Evolutionary conservation across 2,888 invertebrate species (phyloP), one percentile per base, ranked within the genome.

Genomic region (Tipula lateralis): DNA sequence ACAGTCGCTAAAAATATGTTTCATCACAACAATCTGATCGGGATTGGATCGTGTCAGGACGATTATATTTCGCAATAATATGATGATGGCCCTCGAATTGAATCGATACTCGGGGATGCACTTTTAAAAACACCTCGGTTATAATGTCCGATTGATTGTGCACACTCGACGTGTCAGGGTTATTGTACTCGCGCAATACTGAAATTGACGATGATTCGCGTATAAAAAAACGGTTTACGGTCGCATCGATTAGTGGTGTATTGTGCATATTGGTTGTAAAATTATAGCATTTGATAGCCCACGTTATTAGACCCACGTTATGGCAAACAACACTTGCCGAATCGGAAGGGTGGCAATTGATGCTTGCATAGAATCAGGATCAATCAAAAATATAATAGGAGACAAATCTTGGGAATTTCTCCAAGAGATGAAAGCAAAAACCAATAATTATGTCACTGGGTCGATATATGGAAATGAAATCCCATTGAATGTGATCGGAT

Each of bases 71-170:
- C 6, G 29, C 30, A 13, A 29, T n/a, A n/a, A 84, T 44, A 50
- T 29, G 29, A 29, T 84, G 44, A 50, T 84, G 24, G 0, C 44
- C 84, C 30, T 84, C 84, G 30, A 84, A 44, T 44, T 29, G 32
- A 2, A 44, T 2, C 2, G 34, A 1, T 9, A 84, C 3, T 9
- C 29, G 44, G 2, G 44, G n/a, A n/a, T 84, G 44, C 2, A 84
- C 13, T 30, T 84, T 50, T 34, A 29, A 29, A 7, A 84, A 30
- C n/a, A 84, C 50, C 19, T n/a, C 50, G 16, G 44, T 84, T 16
- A 84, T 84, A 30, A 84, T 44, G 19, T 84, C 84, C 29, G 44
- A 84, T 50, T 84, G 44, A 19, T 84, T 84, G 13, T 29, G n/a
- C 7, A 50, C 0, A 50, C 16, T 84, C 1, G 1, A 0, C 2